Evolutionary conservation across 2,888 invertebrate species (phyloP), one percentile per base, ranked within the genome.

Genomic region (Caenorhabditis angaria): DNA sequence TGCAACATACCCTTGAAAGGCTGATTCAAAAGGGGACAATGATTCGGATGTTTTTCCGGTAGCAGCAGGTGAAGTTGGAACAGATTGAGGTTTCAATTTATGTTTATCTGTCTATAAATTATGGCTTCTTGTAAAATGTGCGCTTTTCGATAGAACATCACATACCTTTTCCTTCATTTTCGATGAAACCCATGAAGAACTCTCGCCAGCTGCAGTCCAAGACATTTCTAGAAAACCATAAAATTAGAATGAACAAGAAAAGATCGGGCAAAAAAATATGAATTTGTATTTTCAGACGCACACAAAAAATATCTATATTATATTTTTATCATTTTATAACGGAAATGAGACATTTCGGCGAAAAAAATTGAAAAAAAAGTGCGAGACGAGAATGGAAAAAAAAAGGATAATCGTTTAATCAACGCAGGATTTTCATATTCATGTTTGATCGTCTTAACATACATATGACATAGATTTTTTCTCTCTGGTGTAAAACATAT

Each of bases 11-110:
- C 67, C 64, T 64, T 72, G 67, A 47, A 72, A 58, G 28, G 72
- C 67, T 22, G 72, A 65, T 58, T 72, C 67, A 60, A 72, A 62
- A 28, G 72, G 67, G 54, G 72, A 72, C 63, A 72, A 67, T 22
- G 64, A 54, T 27, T 53, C 66, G 61, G 35, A 41, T 18, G 53
- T 61, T 41, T 68, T 61, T 20, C 68, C 68, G 32, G 74, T 60
- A 24, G 70, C 51, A 2, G 82, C 78, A 18, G 82, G 82, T 3
- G 80, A 80, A n/a, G 82, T 82, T 12, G 82, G 82, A n/a, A 78
- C 76, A 10, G 82, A 82, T 53, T 70, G 70, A 18, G 79, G 76
- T 32, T 76, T 66, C 29, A 71, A 54, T 56, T 72, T 78, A 55
- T 76, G 76, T 58, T 70, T 76, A 22, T 72, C 76, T 2, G 63